Evolutionary conservation across 2,888 invertebrate species (phyloP).

Genomic region (Thecophora atra): DNA sequence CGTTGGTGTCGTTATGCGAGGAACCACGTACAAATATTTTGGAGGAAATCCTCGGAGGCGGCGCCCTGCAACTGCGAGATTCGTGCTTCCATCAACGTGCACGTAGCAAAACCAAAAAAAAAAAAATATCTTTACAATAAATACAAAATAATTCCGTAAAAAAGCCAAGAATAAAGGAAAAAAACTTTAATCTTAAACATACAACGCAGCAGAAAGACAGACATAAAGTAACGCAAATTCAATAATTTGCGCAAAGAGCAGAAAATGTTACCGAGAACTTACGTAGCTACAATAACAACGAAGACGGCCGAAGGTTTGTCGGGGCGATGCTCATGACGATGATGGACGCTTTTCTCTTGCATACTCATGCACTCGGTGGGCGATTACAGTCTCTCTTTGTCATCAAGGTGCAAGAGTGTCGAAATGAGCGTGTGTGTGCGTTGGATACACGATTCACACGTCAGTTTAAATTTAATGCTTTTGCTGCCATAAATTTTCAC

Average conservation of each 20-base stretch:
- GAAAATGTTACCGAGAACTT: slow-evolving; percentile 44
- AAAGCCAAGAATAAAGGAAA: slow-evolving; percentile 7
- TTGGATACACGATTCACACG: slow-evolving; percentile 4
- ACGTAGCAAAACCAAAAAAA: too few relatives aligned
- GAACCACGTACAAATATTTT: too few relatives aligned
- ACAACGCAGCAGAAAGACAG: background rate
- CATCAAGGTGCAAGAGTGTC: too few relatives aligned
- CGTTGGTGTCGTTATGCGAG: slow-evolving; percentile 20
- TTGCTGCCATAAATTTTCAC: slow-evolving; percentile 36
- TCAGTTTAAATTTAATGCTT: slow-evolving; percentile 34
- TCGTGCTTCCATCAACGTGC: slow-evolving; percentile 23
- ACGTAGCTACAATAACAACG: background rate
- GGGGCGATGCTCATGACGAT: background rate
- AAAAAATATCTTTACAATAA: too few relatives aligned
- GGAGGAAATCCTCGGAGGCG: slow-evolving; percentile 15
- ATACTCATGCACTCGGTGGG: background rate
- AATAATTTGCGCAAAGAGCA: slow-evolving; percentile 41
- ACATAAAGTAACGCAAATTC: slow-evolving; percentile 36
- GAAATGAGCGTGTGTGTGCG: background rate
- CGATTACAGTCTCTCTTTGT: too few relatives aligned
- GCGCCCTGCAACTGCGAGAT: background rate
- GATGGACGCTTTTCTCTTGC: background rate
- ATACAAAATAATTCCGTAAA: too few relatives aligned
- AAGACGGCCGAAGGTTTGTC: background rate
- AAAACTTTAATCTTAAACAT: background rate